Conservation (phyloP, 1,140 invertebrate species). For the Magallana gigas region DNA sequence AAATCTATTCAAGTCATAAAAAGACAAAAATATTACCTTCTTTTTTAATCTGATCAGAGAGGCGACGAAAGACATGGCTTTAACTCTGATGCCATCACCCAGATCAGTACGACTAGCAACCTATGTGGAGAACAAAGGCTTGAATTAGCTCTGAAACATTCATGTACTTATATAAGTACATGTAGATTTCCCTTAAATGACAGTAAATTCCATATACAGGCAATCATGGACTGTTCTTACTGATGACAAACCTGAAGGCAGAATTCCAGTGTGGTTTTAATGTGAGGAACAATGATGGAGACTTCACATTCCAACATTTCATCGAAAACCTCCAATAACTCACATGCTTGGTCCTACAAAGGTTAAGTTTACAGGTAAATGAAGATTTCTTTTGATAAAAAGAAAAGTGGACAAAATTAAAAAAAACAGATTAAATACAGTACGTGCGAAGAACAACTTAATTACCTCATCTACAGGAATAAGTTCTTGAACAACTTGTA, state of each 20-base stretch:
- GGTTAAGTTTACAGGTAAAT: slow-evolving; percentile 24
- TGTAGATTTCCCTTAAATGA: neutral
- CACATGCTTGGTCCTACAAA: slow-evolving; percentile 81
- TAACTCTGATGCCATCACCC: slow-evolving; percentile 83
- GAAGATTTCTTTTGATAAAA: neutral
- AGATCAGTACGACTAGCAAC: slow-evolving; percentile 81
- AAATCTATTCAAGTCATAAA: slow-evolving; percentile 13
- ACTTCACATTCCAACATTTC: slow-evolving; percentile 86
- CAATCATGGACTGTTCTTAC: neutral
- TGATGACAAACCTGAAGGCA: slow-evolving; percentile 82
- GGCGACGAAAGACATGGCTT: slow-evolving; percentile 85
- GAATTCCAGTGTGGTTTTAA: slow-evolving; percentile 84
- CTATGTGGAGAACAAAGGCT: slow-evolving; percentile 53
- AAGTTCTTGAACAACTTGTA: slow-evolving; percentile 83
- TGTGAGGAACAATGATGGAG: slow-evolving; percentile 83
- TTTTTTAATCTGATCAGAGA: slow-evolving; percentile 85
- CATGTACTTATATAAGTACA: neutral
- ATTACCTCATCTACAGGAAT: slow-evolving; percentile 80
- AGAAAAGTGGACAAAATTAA: too few relatives aligned
- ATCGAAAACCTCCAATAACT: slow-evolving; percentile 87
- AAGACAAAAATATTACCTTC: slow-evolving; percentile 80
- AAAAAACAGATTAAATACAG: too few relatives aligned
- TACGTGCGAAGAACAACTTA: neutral
- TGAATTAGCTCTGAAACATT: neutral
- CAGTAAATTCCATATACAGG: neutral